Base-by-base conservation (phyloP, 2,888 invertebrate species). In the Deilephila elpenor region DNA sequence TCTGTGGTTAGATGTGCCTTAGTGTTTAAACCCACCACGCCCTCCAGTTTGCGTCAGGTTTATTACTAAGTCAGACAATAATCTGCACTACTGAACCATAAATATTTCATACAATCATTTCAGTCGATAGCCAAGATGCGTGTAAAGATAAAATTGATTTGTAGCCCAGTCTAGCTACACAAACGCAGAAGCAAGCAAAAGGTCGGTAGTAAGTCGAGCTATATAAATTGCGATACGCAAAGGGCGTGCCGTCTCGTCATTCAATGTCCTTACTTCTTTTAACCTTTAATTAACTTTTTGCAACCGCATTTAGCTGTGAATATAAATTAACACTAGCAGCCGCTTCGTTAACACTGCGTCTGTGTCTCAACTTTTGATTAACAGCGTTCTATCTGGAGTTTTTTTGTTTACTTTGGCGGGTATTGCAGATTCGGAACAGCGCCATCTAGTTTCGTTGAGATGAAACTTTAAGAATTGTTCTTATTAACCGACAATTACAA, bases 271-370 rank as follows among this genome's bases (percentile, higher is more conserved):
- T 78, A 74, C 74, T 85, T 83, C 85, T 85, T 84, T 84, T 88
- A 82, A 83, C 81, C 85, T 91, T 90, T 92, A 90, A 93, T 92
- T 93, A 92, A 90, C 91, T 91, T 92, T 93, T 92, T 88, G 84
- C 76, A 79, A 20, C 64, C 59, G 59, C 59, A n/a, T 72, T 56
- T 67, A 67, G 44, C 59, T 59, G 44, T 51, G 59, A 64, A 73
- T 59, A 67, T 59, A 67, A 59, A 73, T 72, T 11, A 72, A 56
- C 37, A 44, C 37, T 37, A 56, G 37, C n/a, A 19, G 5, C 5
- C 8, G 20, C 34, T 67, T 37, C 20, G 62, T 72, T 67, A 67
- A 37, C 37, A 20, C 61, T 53, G 19, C 53, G n/a, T 51, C 37
- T 37, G 56, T 59, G 56, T 72, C 59, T 72, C 17, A 59, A n/a